Evolutionary conservation across 2,113 vertebrate species (phyloP).

Genomic region (Leucopsar rothschildi): DNA sequence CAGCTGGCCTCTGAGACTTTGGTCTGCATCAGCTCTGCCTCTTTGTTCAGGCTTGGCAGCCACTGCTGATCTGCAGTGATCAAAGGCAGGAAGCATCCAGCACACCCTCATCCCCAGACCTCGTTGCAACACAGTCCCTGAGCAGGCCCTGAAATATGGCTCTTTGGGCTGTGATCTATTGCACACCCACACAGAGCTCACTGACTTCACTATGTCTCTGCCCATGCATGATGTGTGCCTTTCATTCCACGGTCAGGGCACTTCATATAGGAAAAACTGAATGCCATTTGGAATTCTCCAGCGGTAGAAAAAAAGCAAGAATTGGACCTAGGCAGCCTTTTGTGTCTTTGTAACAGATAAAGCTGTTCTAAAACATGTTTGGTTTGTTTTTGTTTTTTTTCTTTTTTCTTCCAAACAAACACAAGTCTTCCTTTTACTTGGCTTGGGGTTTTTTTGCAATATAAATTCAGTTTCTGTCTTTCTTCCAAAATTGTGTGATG

Average conservation of each 20-base stretch:
- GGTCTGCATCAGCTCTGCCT: background rate
- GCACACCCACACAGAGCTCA: background rate
- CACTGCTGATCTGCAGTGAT: background rate
- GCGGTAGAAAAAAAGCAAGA: background rate
- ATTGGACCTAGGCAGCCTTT: background rate
- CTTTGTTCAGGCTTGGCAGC: slow-evolving; percentile 36
- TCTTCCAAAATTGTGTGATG: slow-evolving; percentile 18
- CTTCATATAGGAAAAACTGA: background rate
- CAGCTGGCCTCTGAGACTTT: background rate
- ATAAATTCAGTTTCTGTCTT: slow-evolving; percentile 18
- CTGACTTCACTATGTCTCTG: background rate
- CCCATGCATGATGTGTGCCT: background rate
- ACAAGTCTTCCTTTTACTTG: background rate
- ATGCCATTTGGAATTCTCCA: background rate
- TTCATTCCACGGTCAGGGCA: background rate
- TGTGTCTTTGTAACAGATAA: background rate
- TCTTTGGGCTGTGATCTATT: background rate
- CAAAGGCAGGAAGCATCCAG: slow-evolving; percentile 48
- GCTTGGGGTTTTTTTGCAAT: background rate
- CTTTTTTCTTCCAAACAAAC: background rate
- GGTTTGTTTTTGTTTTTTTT: background rate
- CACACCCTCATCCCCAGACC: background rate
- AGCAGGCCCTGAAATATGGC: background rate
- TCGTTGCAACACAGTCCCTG: background rate
- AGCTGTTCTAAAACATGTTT: background rate